These are phyloP conservation scores for Leptocoma aspasia DNA, from an alignment of 2,113 vertebrate species.

Conservation along the genomic window DNA sequence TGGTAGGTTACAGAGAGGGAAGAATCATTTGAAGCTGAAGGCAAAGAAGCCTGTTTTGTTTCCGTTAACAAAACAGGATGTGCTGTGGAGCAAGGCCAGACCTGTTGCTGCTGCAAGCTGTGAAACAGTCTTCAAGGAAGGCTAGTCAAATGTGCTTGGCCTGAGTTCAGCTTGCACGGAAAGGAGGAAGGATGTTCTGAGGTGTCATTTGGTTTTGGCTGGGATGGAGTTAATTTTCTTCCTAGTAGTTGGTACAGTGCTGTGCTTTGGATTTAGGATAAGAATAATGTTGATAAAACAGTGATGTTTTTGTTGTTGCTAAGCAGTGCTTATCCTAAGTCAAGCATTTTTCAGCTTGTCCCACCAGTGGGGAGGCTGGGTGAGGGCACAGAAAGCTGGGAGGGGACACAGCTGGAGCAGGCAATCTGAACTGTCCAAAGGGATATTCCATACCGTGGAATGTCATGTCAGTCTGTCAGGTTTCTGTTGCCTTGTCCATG, in stretches of 20 bases:
- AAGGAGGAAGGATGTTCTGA: background rate
- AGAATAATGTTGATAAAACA: background rate
- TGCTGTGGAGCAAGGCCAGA: background rate
- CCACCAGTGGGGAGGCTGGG: background rate
- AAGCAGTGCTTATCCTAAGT: background rate
- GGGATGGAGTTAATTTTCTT: background rate
- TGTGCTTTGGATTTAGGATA: background rate
- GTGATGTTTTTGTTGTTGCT: background rate
- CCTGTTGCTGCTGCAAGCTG: background rate
- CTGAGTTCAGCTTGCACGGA: background rate
- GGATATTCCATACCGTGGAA: background rate
- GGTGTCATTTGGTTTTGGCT: background rate
- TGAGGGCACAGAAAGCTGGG: background rate
- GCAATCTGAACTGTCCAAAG: background rate
- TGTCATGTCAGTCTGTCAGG: rapidly evolving
- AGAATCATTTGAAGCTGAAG: background rate
- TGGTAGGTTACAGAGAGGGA: background rate
- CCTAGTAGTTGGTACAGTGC: background rate
- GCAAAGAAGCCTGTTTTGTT: background rate
- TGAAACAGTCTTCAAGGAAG: background rate
- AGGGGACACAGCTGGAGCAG: background rate
- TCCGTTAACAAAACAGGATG: background rate
- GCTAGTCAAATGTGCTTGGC: background rate
- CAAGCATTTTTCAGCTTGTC: background rate
- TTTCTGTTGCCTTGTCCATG: background rate